Evolutionary conservation across 2,113 vertebrate genomes (phyloP), one percentile per base, ranked within the genome.

Genomic region (Phylloscopus whistleri): DNA sequence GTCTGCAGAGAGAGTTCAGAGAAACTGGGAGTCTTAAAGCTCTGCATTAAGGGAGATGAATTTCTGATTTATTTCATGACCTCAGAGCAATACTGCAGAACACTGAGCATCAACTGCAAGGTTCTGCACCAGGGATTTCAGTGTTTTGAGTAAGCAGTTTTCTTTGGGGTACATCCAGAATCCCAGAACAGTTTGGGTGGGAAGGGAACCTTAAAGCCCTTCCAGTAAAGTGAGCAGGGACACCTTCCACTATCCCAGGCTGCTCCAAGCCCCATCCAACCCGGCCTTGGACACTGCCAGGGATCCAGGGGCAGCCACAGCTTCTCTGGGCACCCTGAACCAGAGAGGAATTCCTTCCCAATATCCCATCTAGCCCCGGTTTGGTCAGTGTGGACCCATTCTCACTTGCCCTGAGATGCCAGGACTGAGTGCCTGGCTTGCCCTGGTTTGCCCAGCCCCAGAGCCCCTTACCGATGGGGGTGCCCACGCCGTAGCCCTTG

Each of bases 401-500:
- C 17, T 49, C 43, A 1, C 16, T 27, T 8, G 33, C 2, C 27
- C 69, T 43, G 58, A 31, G 55, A 21, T 16, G 7, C 43, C 41
- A 53, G 49, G 19, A 4, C 8, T 4, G 16, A 15, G 2, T 12
- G 39, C 27, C 8, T 18, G 0, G 2, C 12, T 13, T 15, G 8
- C 27, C 55, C 39, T n/a, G n/a, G n/a, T n/a, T n/a, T n/a, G 41
- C 49, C 11, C 10, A 9, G 26, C 60, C 58, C n/a, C 35, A 28
- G 37, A 31, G 43, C 35, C 35, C 39, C 98, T 98, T 98, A 99
- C 99, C 99, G 10, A 99, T 99, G 20, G 99, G 99, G 1, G 99
- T 99, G 82, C 99, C 99, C 73, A 99, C 99, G 24, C 99, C 99
- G 8, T 99, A 99, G 93, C 99, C 99, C 98, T 99, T 99, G 3